Percentiles rank a stretch among this genome's conserved stretches.
These are phyloP conservation scores for Alauda arvensis DNA, from an alignment of 2,797 vertebrate genomes.

Conservation along the genomic window DNA sequence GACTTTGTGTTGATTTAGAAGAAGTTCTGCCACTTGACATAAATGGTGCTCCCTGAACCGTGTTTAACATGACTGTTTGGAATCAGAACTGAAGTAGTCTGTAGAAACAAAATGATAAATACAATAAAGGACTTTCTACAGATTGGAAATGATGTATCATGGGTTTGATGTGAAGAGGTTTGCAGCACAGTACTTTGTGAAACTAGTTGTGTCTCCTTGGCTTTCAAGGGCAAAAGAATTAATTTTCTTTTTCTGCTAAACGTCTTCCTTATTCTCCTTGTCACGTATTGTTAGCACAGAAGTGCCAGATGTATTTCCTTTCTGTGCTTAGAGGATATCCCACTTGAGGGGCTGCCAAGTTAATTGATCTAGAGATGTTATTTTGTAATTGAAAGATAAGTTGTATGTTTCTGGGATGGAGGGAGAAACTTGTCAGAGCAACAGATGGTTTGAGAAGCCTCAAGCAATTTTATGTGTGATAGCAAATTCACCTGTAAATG, in stretches of 20 bases:
- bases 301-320: conserved; percentile 48
- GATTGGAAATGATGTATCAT: neutral
- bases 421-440: neutral
- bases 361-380: conserved; percentile 4
- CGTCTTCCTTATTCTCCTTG: conserved; percentile 15
- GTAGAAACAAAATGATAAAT: neutral
- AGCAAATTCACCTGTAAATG: neutral
- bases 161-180: neutral
- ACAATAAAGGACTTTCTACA: neutral
- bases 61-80: neutral
- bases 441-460: neutral
- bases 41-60: neutral
- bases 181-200: neutral
- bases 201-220: neutral
- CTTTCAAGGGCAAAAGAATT: neutral
- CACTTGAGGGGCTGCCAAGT: neutral
- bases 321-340: conserved; percentile 49
- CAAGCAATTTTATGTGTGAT: neutral
- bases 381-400: neutral
- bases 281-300: conserved; percentile 7
- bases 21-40: neutral
- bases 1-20: neutral
- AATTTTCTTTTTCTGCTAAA: neutral
- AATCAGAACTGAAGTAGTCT: neutral
- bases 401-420: neutral